These are phyloP conservation scores for Cherax destructor DNA, from an alignment of 1,140 invertebrate genomes.

Conservation along the genomic window DNA sequence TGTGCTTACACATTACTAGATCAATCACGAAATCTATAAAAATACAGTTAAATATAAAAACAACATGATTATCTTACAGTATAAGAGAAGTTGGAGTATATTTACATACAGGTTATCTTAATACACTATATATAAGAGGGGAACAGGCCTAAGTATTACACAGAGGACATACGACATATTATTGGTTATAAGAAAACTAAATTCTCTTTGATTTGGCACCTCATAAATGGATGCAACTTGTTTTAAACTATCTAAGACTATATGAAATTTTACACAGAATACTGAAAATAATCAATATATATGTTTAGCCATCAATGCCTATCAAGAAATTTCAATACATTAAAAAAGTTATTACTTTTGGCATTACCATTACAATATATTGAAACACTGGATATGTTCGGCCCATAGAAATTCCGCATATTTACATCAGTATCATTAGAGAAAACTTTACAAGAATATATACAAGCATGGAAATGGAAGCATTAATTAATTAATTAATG, in stretches of 20 bases:
- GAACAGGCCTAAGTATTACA: background rate
- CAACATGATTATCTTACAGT: constrained; percentile 17
- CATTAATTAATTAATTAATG: background rate
- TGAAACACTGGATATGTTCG: constrained; percentile 1
- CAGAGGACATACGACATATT: background rate
- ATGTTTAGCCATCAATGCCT: background rate
- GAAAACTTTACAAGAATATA: background rate
- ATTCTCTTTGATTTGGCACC: constrained; percentile 15
- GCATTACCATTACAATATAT: constrained; percentile 7
- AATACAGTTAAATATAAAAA: constrained; percentile 16
- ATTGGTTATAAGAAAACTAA: constrained; percentile 15
- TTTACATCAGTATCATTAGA: background rate
- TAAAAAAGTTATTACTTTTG: constrained; percentile 12
- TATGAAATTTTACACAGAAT: background rate
- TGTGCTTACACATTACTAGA: constrained; percentile 2
- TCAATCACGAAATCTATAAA: constrained; percentile 10
- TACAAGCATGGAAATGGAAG: constrained; percentile 5
- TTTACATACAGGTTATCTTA: background rate
- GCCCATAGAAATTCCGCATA: background rate
- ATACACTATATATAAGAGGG: background rate
- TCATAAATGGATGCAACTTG: constrained; percentile 14
- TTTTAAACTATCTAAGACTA: background rate
- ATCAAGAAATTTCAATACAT: background rate
- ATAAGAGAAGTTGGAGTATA: background rate
- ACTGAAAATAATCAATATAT: background rate